Conservation (phyloP, 2,113 vertebrate species). For the Microcebus ravelobensis region DNA sequence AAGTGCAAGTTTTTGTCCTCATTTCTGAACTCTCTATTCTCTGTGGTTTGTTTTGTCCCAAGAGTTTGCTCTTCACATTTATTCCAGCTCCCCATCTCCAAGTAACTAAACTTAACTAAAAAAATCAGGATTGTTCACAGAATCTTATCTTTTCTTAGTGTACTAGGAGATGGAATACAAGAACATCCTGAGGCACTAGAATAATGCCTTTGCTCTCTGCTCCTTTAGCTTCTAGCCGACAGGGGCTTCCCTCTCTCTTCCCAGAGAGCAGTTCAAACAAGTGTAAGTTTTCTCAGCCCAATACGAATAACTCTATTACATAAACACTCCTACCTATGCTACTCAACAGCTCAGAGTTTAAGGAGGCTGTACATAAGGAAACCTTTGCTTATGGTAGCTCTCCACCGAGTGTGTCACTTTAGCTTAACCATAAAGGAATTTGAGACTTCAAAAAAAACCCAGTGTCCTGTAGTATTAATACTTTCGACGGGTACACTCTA, state of each 20-base stretch:
- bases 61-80: neutral
- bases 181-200: neutral
- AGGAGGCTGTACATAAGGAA: constrained; percentile 43
- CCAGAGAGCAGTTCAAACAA: constrained; percentile 67
- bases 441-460: neutral
- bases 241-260: constrained; percentile 67
- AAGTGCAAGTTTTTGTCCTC: neutral
- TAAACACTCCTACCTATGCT: constrained; percentile 61
- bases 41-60: neutral
- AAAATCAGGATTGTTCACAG: neutral
- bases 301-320: constrained; percentile 42
- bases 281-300: constrained; percentile 67
- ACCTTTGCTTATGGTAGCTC: neutral
- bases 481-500: neutral
- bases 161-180: neutral
- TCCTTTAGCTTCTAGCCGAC: constrained; percentile 21
- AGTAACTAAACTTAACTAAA: neutral
- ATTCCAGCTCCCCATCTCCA: neutral
- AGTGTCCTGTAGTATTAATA: neutral
- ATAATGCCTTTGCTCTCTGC: constrained; percentile 22
- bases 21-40: neutral
- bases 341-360: constrained; percentile 29
- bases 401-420: neutral
- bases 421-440: constrained; percentile 41
- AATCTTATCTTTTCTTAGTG: neutral